Conservation (phyloP, 37 sponge, comb jelly and placozoan genomes). For the Agelas oroides region DNA sequence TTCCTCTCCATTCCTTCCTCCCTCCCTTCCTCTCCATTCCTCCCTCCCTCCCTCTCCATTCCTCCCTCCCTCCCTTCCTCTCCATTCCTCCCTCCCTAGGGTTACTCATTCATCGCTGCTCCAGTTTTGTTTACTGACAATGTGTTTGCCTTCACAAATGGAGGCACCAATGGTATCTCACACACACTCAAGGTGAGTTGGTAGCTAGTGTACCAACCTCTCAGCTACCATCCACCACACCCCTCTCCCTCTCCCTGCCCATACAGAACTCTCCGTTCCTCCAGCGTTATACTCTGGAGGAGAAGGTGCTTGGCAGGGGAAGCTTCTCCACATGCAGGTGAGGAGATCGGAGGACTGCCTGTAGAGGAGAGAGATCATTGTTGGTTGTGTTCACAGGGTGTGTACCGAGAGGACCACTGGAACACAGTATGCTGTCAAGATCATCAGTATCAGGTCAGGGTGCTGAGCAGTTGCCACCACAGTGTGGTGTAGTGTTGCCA, state of each 20-base stretch:
- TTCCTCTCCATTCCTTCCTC: not conserved
- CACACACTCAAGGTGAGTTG: constrained; percentile 29
- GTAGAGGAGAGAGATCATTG: too few species aligned
- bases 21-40: not conserved
- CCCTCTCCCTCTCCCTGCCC: not conserved
- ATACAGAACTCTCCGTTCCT: constrained; percentile 86
- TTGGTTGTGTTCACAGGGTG: constrained; percentile 39
- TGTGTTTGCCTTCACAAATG: constrained; percentile 39
- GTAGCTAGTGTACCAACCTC: too few species aligned
- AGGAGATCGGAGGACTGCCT: not conserved
- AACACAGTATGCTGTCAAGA: constrained; percentile 94
- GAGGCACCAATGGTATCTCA: constrained; percentile 15
- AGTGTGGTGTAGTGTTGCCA: not conserved
- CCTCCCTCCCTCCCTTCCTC: not conserved
- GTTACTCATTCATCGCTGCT: constrained; percentile 94
- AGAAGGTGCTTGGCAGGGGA: constrained; percentile 81
- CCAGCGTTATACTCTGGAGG: constrained; percentile 69
- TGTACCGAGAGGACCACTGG: constrained; percentile 84
- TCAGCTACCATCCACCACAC: too few species aligned
- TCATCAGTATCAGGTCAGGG: constrained; percentile 84
- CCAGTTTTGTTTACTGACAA: constrained; percentile 86
- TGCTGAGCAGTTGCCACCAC: not conserved
- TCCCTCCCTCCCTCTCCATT: not conserved
- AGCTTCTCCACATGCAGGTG: constrained; percentile 87
- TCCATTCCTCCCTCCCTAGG: constrained; percentile 49